Base-by-base conservation (phyloP, 1,140 invertebrate genomes). In the Scylla paramamosain region DNA sequence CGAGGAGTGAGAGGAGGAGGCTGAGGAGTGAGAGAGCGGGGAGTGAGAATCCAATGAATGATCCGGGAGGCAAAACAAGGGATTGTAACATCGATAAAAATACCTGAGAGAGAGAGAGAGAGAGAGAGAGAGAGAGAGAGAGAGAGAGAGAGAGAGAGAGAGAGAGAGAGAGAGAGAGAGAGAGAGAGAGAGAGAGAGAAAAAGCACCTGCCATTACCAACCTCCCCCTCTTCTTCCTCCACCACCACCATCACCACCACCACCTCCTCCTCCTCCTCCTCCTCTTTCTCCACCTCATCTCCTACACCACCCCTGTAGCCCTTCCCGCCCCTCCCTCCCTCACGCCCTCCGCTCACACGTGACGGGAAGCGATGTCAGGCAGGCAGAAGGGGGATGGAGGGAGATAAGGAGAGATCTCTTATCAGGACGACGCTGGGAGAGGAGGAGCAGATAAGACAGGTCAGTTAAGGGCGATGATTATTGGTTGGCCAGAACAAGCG, bases 261-360 rank as follows among this genome's bases (percentile, higher is more conserved):
- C 52, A 59, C 52, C 10, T 3, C 86, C 45, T 45, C 25, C 45
- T 28, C 25, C 86, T 46, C 86, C 8, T 88, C 84, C 20, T 45
- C 29, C 84, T 28, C 6, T 87, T 14, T 45, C 84, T 25, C 84
- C 20, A 8, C 83, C 45, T 28, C 25, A 10, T 46, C 86, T 3
- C 32, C 20, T 83, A 25, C 83, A 12, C 32, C 32, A 4, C n/a
- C 32, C 83, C 32, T 86, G 10, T 16, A 10, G 28, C 83, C 32
- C 83, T 28, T 86, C 83, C 83, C 83, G 28, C 83, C 32, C 83
- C 31, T 46, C 45, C 31, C 86, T 46, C 45, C n/a, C 86, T 88
- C 86, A 25, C 25, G 12, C 86, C 31, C 86, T 88, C 16, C 3
- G 16, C n/a, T 46, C 45, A 45, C 28, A 88, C 28, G 45, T 46